Conservation (phyloP, 2,113 vertebrate species). For the Prunella himalayana region DNA sequence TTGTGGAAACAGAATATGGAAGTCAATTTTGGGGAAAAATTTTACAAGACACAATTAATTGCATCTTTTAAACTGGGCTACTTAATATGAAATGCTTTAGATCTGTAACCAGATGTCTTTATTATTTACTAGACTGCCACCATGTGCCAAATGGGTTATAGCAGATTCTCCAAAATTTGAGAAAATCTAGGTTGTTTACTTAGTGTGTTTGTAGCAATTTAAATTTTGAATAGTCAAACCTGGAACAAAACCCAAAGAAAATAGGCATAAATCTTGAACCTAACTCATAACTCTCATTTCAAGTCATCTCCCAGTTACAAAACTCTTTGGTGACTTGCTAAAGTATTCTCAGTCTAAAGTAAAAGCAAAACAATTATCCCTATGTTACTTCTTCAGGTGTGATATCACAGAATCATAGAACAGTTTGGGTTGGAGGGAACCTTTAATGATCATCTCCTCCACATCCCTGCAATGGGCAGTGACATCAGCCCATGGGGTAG, state of each 20-base stretch:
- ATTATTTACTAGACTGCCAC: background rate
- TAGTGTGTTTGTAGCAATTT: background rate
- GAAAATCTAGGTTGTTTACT: background rate
- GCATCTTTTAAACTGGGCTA: background rate
- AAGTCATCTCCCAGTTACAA: background rate
- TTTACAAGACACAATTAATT: background rate
- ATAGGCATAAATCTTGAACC: background rate
- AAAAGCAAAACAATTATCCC: background rate
- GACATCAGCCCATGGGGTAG: background rate
- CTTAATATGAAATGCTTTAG: background rate
- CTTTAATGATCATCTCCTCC: background rate
- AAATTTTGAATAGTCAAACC: background rate
- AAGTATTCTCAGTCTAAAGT: background rate
- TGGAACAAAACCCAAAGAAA: background rate
- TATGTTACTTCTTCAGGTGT: background rate
- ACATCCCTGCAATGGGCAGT: accelerated
- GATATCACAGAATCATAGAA: background rate
- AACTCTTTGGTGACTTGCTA: background rate
- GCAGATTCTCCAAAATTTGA: background rate
- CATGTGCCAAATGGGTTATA: background rate
- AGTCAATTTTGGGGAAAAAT: background rate
- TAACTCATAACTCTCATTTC: background rate
- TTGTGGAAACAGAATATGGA: background rate
- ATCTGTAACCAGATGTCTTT: background rate
- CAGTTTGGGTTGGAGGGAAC: background rate